Evolutionary conservation across 2,888 invertebrate species (phyloP).

Genomic region (Oscheius myriophilus): DNA sequence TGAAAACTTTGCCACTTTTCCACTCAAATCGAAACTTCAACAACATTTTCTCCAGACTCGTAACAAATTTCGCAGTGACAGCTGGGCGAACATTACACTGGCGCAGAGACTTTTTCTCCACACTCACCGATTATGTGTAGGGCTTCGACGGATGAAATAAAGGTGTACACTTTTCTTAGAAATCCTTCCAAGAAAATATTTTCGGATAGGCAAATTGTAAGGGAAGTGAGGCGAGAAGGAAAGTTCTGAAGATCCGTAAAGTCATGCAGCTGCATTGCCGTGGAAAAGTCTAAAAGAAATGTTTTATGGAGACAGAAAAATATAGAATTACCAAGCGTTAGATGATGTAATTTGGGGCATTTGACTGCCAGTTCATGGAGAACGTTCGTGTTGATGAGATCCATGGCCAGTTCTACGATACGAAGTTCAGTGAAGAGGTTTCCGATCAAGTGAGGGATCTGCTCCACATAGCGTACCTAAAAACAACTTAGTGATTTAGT

Average conservation of each 20-base stretch:
- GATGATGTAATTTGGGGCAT: conserved; percentile 92
- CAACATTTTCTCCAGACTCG: not conserved
- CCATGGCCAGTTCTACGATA: conserved; percentile 92
- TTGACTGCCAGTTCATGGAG: conserved; percentile 95
- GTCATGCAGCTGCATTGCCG: conserved; percentile 98
- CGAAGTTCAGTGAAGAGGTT: conserved; percentile 84
- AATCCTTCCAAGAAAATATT: conserved; percentile 99
- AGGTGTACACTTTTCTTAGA: conserved; percentile 99
- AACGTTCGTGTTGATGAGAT: conserved; percentile 93
- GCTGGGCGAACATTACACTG: not conserved
- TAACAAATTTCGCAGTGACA: conserved; percentile 21
- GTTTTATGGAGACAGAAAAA: not conserved
- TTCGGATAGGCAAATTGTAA: conserved; percentile 94
- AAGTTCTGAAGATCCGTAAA: conserved; percentile 99
- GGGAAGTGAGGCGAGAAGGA: conserved; percentile 92
- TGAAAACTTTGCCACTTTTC: conserved; percentile 8
- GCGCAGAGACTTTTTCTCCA: conserved; percentile 16
- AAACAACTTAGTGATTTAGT: conserved; percentile 1
- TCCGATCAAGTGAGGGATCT: conserved; percentile 62
- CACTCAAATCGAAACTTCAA: not conserved
- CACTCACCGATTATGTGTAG: conserved; percentile 88
- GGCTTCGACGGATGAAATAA: conserved; percentile 95
- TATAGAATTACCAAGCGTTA: conserved; percentile 84
- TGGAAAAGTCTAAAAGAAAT: conserved; percentile 85
- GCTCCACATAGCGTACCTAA: conserved; percentile 63